Evolutionary conservation across 2,113 vertebrate genomes (phyloP).

Genomic region (Cardinalis cardinalis): DNA sequence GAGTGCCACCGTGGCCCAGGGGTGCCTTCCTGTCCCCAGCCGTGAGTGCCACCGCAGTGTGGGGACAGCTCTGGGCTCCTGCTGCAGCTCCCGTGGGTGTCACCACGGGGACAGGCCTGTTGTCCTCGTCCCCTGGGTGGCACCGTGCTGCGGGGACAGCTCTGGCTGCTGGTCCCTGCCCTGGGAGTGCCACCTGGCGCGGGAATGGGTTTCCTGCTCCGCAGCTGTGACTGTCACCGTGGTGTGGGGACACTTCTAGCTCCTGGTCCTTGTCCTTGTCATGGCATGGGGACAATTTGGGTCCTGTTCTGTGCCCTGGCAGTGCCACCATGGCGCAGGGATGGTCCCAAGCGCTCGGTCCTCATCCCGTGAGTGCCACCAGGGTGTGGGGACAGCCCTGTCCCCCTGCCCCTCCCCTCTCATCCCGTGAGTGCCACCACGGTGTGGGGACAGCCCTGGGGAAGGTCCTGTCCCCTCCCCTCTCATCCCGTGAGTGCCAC

Average conservation of each 20-base stretch:
- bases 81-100: neutral
- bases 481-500: no score
- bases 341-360: accelerated
- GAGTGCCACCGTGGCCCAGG: neutral
- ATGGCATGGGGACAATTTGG: accelerated
- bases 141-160: neutral
- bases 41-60: neutral
- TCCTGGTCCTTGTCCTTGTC: neutral
- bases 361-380: neutral
- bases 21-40: neutral
- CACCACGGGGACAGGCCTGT: neutral
- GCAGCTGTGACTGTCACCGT: neutral
- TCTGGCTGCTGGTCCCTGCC: neutral
- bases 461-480: neutral
- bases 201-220: neutral
- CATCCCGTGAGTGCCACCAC: no score
- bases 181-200: neutral
- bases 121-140: neutral
- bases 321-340: neutral
- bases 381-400: neutral
- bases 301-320: accelerated
- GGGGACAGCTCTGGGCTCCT: neutral
- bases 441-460: no score
- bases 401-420: no score
- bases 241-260: neutral